Evolutionary conservation across 2,113 vertebrate species (phyloP), one percentile per base, ranked within the genome.

Genomic region (Hymenochirus boettgeri): DNA sequence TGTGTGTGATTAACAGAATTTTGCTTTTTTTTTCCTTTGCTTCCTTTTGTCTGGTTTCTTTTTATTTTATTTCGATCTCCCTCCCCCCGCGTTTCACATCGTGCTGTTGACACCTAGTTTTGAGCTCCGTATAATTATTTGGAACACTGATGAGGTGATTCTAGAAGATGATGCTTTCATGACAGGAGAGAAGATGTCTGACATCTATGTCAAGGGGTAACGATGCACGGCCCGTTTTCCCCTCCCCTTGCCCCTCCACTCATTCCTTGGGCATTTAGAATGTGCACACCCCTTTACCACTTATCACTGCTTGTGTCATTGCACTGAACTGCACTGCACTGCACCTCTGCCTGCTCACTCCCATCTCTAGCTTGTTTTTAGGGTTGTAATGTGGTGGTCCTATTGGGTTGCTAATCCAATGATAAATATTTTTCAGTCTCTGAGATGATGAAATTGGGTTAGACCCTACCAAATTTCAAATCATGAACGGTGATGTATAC

Each of bases 141-240:
- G 83, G 87, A 89, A 86, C 77, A 82, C 80, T 71, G 73, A 84
- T 78, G 82, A 85, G 80, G 86, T 87, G 85, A 70, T 82, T 82
- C 83, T 85, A 88, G 87, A 88, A 80, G 82, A 88, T 73, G 82
- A 83, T 84, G 84, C 79, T 87, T 88, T 88, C 81, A 80, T 86
- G 85, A 86, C 63, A 57, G 89, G 86, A 83, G 82, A 90, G 87
- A 90, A 87, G 85, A 83, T 86, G 83, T 88, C 88, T 79, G 89
- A 88, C 80, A 84, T 88, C 86, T 89, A 73, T 85, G 85, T 85
- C 79, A 85, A 88, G 85, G 87, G 86, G 87, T 88, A 88, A 89
- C 74, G 73, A 83, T 70, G 61, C 83, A 80, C 59, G 55, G 31
- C 54, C 31, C 69, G 8, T 65, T n/a, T 42, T 55, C 61, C 58